Base-by-base conservation (phyloP, 2,888 invertebrate species). In the Andrena trimmerana region DNA sequence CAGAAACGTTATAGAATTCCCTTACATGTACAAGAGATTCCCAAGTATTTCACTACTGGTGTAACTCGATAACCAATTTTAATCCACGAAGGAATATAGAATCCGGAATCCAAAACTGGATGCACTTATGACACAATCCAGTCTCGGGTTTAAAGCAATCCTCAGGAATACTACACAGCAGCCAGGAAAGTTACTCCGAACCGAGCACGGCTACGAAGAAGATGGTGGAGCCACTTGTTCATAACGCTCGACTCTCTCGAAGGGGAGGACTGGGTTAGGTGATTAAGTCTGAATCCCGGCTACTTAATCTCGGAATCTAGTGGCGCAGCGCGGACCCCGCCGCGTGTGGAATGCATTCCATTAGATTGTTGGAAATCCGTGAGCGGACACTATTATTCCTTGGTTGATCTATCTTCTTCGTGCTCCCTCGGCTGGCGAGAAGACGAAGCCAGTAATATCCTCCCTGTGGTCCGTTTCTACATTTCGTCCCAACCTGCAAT, bases 401-500 rank as follows among this genome's bases (percentile, higher is more conserved):
- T 68, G 54, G 67, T 24, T 54, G 10, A 42, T 20, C 74, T 67
- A 74, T 74, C 67, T 60, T 67, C 65, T 66, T 62, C 50, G 31
- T 59, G 57, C 59, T 8, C 10, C 67, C 67, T 59, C n/a, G 24
- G 27, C 73, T 24, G 20, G 27, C 3, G 78, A 59, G 29, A 59
- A 67, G 42, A 20, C 33, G 42, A 57, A 24, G 31, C 29, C 20
- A 10, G 33, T 48, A 74, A 74, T 74, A 74, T 74, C 68, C 59
- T 48, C 73, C 68, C 57, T 24, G 57, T 57, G 57, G 57, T 13
- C 59, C 48, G 33, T 33, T 68, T 74, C 59, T 74, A 59, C 68
- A 48, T 74, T 74, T 68, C 68, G 24, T 31, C 69, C 42, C 8
- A 68, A 31, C 31, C 48, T 48, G 68, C 68, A 48, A 59, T 36